A percentile compares a stretch with the other conserved stretches of the same genome.
Evolutionary conservation across 2,797 vertebrate species (phyloP).

Genomic region (Florisuga fusca): DNA sequence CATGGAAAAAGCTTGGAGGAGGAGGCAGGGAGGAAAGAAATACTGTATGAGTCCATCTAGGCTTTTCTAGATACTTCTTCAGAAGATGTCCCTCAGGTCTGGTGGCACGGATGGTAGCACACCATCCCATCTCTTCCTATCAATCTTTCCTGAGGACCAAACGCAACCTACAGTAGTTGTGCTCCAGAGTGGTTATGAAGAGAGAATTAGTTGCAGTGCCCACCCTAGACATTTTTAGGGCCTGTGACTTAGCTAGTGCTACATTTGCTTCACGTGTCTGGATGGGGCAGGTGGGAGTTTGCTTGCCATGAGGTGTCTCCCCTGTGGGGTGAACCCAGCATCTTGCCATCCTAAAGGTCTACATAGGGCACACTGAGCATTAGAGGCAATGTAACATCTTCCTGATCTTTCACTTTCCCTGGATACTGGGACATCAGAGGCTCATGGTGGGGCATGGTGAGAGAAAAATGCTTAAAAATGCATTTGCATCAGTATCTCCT

Average conservation of each 20-base stretch:
- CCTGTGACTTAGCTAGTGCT: neutral
- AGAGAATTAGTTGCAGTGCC: rapidly evolving
- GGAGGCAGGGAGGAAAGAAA: neutral
- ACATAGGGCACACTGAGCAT: rapidly evolving
- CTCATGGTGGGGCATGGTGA: neutral
- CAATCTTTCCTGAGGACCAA: neutral
- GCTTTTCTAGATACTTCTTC: conserved; percentile 1
- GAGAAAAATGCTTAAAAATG: neutral
- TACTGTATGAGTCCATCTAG: neutral
- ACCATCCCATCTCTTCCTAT: neutral
- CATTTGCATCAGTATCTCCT: neutral
- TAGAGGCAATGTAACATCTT: neutral
- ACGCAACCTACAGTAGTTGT: neutral
- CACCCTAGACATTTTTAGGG: neutral
- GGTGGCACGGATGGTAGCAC: neutral
- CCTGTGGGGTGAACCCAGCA: neutral
- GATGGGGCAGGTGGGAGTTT: neutral
- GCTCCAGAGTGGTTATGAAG: neutral
- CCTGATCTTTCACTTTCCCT: neutral
- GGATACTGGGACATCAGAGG: rapidly evolving
- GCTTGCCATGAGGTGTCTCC: neutral
- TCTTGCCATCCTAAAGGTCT: neutral
- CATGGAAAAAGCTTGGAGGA: conserved; percentile 3
- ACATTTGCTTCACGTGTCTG: rapidly evolving
- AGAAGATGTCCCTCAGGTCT: neutral